A percentile compares a stretch with the other conserved stretches of the same genome.
Evolutionary conservation across 1,140 invertebrate species (phyloP).

Genomic region (Ceratosolen fusciceps): DNA sequence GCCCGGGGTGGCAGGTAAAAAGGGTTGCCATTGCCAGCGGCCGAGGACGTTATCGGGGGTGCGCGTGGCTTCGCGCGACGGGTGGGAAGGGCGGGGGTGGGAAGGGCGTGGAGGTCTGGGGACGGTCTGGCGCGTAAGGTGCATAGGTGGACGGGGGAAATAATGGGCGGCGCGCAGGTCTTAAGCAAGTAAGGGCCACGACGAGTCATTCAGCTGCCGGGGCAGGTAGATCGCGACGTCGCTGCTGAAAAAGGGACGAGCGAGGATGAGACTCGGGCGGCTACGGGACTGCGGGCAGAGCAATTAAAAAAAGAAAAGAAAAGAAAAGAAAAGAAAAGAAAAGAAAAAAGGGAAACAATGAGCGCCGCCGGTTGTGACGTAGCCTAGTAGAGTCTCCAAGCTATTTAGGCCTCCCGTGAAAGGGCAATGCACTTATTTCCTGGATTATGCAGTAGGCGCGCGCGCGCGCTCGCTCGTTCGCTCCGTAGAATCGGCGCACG

Average conservation of each 20-base stretch:
- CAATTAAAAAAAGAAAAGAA: background rate
- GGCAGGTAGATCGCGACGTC: background rate
- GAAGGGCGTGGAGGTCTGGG: too few relatives aligned
- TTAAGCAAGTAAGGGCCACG: background rate
- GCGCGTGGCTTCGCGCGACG: too few relatives aligned
- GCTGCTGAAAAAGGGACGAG: too few relatives aligned
- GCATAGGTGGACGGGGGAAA: background rate
- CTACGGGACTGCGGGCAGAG: background rate
- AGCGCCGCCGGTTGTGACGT: background rate
- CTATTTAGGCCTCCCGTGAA: constrained; percentile 33
- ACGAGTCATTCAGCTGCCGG: too few relatives aligned
- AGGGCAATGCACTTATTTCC: constrained; percentile 50
- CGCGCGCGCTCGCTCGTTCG: too few relatives aligned
- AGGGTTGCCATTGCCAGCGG: too few relatives aligned
- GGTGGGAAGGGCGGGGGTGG: too few relatives aligned
- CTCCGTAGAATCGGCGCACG: background rate
- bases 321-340: background rate
- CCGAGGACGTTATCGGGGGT: too few relatives aligned
- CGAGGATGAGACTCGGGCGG: too few relatives aligned
- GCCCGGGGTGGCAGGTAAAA: background rate
- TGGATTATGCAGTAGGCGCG: constrained; percentile 49
- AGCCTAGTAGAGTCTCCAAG: background rate
- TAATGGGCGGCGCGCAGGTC: background rate
- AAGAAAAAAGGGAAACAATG: constrained; percentile 15
- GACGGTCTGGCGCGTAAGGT: too few relatives aligned